Percentiles rank a stretch among this genome's conserved stretches.
phyloP scores from a whole-genome alignment of 1,140 invertebrate species.

The Metopolophium dirhodum region DNA sequence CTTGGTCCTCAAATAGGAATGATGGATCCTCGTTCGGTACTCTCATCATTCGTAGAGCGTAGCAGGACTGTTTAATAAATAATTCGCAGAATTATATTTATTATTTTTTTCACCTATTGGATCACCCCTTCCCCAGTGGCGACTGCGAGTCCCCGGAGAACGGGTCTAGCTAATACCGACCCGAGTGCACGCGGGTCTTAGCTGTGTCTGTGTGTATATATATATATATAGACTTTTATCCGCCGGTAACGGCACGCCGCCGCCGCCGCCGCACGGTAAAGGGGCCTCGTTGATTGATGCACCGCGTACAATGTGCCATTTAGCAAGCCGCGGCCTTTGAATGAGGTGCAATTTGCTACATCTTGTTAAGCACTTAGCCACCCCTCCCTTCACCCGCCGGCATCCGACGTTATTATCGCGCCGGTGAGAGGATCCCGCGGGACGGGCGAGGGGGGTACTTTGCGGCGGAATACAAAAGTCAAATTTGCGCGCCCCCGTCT shows the following conservation, averaged over 20 bases:
- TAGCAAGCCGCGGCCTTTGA: slow-evolving; percentile 55
- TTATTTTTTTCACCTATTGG: slow-evolving; percentile 6
- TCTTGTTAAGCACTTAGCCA: slow-evolving; percentile 57
- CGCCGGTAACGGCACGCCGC: slow-evolving; percentile 16
- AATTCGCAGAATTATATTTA: background rate
- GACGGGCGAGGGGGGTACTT: slow-evolving; percentile 38
- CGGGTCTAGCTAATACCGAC: background rate
- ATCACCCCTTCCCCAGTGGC: background rate
- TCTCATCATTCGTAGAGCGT: no score
- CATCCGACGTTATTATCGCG: slow-evolving; percentile 47
- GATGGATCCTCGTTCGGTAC: no score
- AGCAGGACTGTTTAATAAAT: no score
- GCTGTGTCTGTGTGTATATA: background rate
- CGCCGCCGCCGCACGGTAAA: background rate
- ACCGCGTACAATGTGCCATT: slow-evolving; percentile 54
- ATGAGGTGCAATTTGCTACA: slow-evolving; percentile 57
- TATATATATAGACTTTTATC: slow-evolving; percentile 2
- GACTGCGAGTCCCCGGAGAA: background rate
- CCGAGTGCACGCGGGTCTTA: background rate
- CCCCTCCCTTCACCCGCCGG: background rate
- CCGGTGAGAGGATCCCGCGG: slow-evolving; percentile 50
- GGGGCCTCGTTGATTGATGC: slow-evolving; percentile 55
- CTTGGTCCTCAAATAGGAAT: no score
- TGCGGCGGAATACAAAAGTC: slow-evolving; percentile 54
- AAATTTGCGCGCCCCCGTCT: slow-evolving; percentile 44